Evolutionary conservation across 2,113 vertebrate species (phyloP).

Genomic region (Urocynchramus pylzowi): DNA sequence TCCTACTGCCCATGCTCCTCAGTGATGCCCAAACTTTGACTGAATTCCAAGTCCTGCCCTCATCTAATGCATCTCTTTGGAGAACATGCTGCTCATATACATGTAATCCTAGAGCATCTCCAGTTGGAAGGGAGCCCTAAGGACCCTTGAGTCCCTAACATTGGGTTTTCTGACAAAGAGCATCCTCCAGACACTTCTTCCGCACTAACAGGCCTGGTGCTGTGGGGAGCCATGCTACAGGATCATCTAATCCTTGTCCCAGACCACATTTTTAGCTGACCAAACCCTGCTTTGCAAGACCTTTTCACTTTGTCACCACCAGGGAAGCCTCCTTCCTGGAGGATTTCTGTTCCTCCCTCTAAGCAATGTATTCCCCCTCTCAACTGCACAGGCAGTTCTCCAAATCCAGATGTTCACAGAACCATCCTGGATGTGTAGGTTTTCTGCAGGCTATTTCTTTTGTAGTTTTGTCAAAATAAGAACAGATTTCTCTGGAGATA

Average conservation of each 20-base stretch:
- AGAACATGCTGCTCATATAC: not conserved
- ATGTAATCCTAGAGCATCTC: not conserved
- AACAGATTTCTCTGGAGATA: not conserved
- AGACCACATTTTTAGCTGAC: not conserved
- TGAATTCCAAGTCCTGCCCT: not conserved
- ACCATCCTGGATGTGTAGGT: not conserved
- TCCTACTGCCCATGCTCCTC: not conserved
- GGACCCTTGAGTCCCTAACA: not conserved
- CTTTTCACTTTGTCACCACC: not conserved
- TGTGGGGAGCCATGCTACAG: fast-evolving
- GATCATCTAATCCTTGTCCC: not conserved
- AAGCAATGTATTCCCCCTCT: not conserved
- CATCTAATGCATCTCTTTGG: not conserved
- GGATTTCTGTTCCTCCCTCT: not conserved
- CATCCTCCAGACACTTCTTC: not conserved
- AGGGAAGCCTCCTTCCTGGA: not conserved
- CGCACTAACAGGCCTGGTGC: not conserved
- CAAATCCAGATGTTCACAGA: fast-evolving
- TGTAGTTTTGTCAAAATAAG: not conserved
- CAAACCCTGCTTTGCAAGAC: not conserved
- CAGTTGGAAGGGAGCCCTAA: not conserved
- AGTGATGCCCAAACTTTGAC: not conserved
- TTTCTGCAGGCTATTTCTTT: not conserved
- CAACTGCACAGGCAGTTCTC: not conserved
- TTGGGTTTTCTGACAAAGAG: not conserved